Evolutionary conservation across 2,888 invertebrate species (phyloP).

Genomic region (Plemyria rubiginata): DNA sequence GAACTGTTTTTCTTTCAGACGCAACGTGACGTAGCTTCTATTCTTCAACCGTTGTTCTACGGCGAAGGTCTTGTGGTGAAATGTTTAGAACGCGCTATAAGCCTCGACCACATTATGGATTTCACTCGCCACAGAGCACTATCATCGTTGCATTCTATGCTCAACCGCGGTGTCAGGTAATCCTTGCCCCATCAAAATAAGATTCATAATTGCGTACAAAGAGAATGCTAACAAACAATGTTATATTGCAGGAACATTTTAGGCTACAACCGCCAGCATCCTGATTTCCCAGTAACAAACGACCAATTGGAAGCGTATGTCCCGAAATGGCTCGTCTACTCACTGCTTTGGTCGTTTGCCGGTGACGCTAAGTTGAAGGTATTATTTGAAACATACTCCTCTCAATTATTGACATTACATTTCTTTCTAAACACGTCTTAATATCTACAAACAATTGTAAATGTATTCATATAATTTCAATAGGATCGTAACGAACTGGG

Average conservation of each 20-base stretch:
- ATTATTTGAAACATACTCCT: constrained; percentile 30
- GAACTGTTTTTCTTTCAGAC: constrained; percentile 76
- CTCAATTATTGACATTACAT: too few relatives aligned
- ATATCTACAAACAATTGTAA: too few relatives aligned
- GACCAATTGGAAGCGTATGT: constrained; percentile 98
- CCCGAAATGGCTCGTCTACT: constrained; percentile 96
- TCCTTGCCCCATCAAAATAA: constrained; percentile 4
- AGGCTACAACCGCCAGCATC: constrained; percentile 96
- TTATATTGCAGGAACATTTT: constrained; percentile 89
- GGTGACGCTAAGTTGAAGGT: constrained; percentile 99
- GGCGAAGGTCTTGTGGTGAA: constrained; percentile 97
- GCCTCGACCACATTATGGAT: constrained; percentile 99
- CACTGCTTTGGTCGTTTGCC: constrained; percentile 98
- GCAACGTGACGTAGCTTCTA: constrained; percentile 94
- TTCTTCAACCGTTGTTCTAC: constrained; percentile 94
- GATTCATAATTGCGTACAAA: constrained; percentile 7
- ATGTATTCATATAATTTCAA: neutral
- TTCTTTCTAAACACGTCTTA: too few relatives aligned
- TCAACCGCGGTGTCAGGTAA: constrained; percentile 95
- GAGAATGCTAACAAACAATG: neutral
- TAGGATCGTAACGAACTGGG: constrained; percentile 94
- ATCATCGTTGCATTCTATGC: constrained; percentile 98
- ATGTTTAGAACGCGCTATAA: constrained; percentile 95
- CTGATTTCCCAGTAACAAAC: constrained; percentile 96
- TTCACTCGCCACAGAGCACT: constrained; percentile 98